These are phyloP conservation scores for Montipora cactus DNA, from an alignment of 64 coral and sea anemone genomes.

Conservation along the genomic window DNA sequence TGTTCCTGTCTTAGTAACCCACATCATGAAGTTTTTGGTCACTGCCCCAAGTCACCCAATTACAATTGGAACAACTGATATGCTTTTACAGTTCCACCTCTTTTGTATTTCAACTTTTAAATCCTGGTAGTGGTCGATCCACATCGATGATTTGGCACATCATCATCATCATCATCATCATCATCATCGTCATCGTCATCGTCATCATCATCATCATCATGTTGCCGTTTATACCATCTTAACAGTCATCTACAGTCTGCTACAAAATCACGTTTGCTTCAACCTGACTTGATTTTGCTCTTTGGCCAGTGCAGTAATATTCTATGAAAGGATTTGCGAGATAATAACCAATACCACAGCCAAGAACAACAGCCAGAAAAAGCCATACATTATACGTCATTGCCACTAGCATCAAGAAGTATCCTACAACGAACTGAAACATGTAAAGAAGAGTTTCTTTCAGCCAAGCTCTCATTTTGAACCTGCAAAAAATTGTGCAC, in stretches of 20 bases:
- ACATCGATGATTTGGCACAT: too few species aligned
- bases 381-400: conserved; percentile 93
- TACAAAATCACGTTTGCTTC: neutral
- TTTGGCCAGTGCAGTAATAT: neutral
- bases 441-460: conserved; percentile 29
- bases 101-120: too few species aligned
- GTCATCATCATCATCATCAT: too few species aligned
- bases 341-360: conserved; percentile 60
- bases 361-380: conserved; percentile 76
- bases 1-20: too few species aligned
- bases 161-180: too few species aligned
- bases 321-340: conserved; percentile 32
- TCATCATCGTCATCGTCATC: too few species aligned
- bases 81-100: too few species aligned
- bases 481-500: neutral
- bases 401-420: conserved; percentile 78
- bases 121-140: too few species aligned
- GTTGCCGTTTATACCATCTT: neutral
- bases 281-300: neutral
- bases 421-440: conserved; percentile 58
- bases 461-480: neutral
- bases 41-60: too few species aligned
- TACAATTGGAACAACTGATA: too few species aligned
- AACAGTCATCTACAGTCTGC: neutral
- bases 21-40: too few species aligned